Conservation (phyloP, 2,113 vertebrate species). For the Protobothrops flavoviridis region DNA sequence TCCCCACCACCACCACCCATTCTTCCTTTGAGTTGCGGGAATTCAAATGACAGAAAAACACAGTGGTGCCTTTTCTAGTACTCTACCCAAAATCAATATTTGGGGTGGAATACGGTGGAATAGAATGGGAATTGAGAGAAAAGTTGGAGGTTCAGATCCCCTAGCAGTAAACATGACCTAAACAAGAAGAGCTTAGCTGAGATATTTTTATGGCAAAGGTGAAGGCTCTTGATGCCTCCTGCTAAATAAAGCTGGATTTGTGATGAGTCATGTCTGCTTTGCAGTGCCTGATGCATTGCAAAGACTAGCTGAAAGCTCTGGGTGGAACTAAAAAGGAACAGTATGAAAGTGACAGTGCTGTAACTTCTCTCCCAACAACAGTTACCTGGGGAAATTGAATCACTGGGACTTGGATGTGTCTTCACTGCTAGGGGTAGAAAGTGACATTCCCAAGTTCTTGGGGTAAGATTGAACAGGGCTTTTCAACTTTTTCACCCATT, state of each 20-base stretch:
- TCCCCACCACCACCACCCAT: fast-evolving
- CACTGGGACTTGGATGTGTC: background rate
- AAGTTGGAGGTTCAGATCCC: background rate
- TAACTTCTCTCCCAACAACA: background rate
- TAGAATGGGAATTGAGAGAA: background rate
- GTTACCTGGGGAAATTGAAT: background rate
- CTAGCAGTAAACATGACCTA: background rate
- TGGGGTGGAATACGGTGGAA: background rate
- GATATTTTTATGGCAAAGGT: background rate
- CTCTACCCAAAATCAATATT: background rate
- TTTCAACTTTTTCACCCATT: no score
- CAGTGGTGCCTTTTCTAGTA: background rate
- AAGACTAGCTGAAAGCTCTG: background rate
- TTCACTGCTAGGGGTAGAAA: background rate
- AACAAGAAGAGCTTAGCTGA: background rate
- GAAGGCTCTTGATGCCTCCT: background rate
- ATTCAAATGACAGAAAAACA: background rate
- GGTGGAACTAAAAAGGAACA: background rate
- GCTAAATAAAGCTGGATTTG: background rate
- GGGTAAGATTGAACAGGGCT: background rate
- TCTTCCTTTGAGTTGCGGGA: background rate
- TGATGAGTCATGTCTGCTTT: background rate
- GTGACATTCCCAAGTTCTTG: background rate
- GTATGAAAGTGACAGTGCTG: background rate
- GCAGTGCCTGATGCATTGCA: background rate